These are phyloP conservation scores for Gadopsis bispinosus DNA, from an alignment of 2,797 vertebrate genomes.

Conservation along the genomic window DNA sequence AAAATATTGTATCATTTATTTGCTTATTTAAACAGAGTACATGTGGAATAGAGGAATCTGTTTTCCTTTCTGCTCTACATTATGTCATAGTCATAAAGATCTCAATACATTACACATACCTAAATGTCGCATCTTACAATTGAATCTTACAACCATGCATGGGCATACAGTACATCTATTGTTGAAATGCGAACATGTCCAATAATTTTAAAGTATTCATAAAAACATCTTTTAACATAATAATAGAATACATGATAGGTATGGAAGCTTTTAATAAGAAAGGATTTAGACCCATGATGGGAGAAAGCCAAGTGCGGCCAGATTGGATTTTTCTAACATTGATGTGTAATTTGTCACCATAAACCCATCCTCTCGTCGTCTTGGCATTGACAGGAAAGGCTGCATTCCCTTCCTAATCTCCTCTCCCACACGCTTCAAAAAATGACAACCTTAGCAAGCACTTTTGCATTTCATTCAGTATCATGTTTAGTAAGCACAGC, in stretches of 20 bases:
- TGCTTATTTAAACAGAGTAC: neutral
- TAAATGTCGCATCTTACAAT: slow-evolving; percentile 9
- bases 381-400: slow-evolving; percentile 47
- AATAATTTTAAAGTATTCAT: slow-evolving; percentile 31
- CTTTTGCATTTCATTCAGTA: slow-evolving; percentile 43
- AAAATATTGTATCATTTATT: neutral
- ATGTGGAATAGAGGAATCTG: neutral
- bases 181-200: slow-evolving; percentile 24
- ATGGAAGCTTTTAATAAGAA: slow-evolving; percentile 45
- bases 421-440: slow-evolving; percentile 27
- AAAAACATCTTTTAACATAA: slow-evolving; percentile 33
- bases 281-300: slow-evolving; percentile 55
- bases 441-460: slow-evolving; percentile 38
- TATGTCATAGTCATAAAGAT: slow-evolving; percentile 1
- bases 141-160: neutral
- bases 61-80: neutral
- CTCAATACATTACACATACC: slow-evolving; percentile 10
- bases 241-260: slow-evolving; percentile 45
- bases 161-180: neutral
- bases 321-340: slow-evolving; percentile 56
- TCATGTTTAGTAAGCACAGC: slow-evolving; percentile 10
- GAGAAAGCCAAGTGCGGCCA: slow-evolving; percentile 46
- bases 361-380: slow-evolving; percentile 61
- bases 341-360: slow-evolving; percentile 67
- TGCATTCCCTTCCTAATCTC: slow-evolving; percentile 53